These are phyloP conservation scores for Dipodomys spectabilis DNA, from an alignment of 2,113 vertebrate genomes.

Conservation along the genomic window DNA sequence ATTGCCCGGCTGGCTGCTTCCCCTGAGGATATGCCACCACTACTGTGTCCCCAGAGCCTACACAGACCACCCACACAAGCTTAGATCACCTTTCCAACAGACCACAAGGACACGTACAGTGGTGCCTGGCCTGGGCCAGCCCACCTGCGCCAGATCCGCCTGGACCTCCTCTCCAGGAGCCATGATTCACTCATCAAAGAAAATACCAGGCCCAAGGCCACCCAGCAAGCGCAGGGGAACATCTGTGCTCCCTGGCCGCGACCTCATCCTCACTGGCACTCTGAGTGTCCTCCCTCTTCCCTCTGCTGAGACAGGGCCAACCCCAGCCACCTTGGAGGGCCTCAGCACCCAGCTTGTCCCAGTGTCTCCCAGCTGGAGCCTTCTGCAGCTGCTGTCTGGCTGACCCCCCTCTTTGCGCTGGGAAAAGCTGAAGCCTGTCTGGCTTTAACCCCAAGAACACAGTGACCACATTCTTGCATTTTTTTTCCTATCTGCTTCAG, in stretches of 20 bases:
- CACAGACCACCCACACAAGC: neutral
- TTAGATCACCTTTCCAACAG: neutral
- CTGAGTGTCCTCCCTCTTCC: neutral
- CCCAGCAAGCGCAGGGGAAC: fast-evolving
- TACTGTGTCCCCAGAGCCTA: neutral
- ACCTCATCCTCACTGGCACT: neutral
- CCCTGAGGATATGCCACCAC: neutral
- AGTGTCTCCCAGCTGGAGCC: neutral
- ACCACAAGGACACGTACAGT: neutral
- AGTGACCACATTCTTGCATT: neutral
- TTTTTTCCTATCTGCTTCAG: neutral
- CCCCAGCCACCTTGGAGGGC: neutral
- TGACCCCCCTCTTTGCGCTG: neutral
- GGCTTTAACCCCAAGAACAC: conserved; percentile 39
- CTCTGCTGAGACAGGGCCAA: neutral
- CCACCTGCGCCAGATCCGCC: neutral
- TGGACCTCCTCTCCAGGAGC: neutral
- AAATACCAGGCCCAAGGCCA: neutral
- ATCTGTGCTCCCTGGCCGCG: neutral
- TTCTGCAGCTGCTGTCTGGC: neutral
- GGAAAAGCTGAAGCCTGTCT: neutral
- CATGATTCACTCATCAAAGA: neutral
- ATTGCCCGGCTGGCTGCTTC: neutral
- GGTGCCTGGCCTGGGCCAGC: neutral
- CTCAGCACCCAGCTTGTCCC: neutral